A percentile compares a stretch with the other conserved stretches of the same genome.
Evolutionary conservation across 1,140 invertebrate species (phyloP).

Genomic region (Copidosoma floridanum): DNA sequence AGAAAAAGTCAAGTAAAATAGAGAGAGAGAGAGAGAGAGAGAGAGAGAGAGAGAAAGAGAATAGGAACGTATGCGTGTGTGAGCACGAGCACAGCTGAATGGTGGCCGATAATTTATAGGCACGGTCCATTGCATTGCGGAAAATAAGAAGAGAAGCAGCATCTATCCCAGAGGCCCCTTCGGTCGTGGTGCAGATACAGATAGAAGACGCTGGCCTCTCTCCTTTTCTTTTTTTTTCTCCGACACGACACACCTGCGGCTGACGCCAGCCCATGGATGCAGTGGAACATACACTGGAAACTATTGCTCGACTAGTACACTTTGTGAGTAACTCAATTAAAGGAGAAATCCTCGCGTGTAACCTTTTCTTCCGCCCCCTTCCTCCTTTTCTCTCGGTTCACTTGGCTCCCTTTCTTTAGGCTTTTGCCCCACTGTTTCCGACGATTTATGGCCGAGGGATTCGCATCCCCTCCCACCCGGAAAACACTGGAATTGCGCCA

Average conservation of each 20-base stretch:
- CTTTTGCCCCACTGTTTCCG: neutral
- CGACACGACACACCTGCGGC: slow-evolving; percentile 2
- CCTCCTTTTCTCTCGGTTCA: too few species aligned
- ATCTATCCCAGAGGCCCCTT: too few species aligned
- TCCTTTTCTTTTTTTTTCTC: neutral
- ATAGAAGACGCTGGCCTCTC: slow-evolving; percentile 5
- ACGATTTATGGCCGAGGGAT: slow-evolving; percentile 15
- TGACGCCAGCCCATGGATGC: neutral
- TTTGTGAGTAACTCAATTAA: slow-evolving; percentile 24
- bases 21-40: neutral
- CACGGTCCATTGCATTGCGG: slow-evolving; percentile 16
- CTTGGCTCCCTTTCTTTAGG: neutral
- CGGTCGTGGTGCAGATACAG: slow-evolving; percentile 1
- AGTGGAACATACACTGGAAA: neutral
- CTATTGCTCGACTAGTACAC: neutral
- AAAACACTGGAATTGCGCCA: slow-evolving; percentile 19
- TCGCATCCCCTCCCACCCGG: neutral
- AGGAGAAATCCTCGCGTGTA: slow-evolving; percentile 4
- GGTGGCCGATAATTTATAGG: slow-evolving; percentile 24
- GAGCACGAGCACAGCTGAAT: slow-evolving; percentile 28
- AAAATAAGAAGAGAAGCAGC: slow-evolving; percentile 10
- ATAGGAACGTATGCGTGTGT: neutral
- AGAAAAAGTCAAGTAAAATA: too few species aligned
- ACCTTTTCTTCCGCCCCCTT: neutral
- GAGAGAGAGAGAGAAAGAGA: slow-evolving; percentile 17